phyloP scores from a whole-genome alignment of 2,888 invertebrate species.

The Sinotaia quadrata region DNA sequence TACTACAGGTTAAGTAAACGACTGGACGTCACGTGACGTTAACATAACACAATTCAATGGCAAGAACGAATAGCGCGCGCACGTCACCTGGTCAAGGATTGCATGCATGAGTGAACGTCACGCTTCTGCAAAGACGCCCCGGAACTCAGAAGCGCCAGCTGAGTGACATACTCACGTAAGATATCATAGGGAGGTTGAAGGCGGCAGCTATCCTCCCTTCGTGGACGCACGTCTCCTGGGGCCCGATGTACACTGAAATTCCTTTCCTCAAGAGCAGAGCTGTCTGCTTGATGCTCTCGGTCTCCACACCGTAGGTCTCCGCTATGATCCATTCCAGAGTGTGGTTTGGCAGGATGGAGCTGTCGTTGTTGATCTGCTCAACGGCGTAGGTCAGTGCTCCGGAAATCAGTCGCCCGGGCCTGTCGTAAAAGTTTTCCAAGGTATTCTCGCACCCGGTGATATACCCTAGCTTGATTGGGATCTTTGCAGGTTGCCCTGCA shows the following conservation, averaged over 20 bases:
- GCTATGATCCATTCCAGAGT: constrained; percentile 85
- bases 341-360: constrained; percentile 77
- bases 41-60: too few relatives aligned
- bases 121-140: too few relatives aligned
- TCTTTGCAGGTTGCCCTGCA: background rate
- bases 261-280: constrained; percentile 85
- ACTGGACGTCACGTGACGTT: too few relatives aligned
- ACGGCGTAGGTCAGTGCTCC: constrained; percentile 92
- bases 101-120: too few relatives aligned
- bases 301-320: constrained; percentile 92
- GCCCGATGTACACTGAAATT: constrained; percentile 90
- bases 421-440: constrained; percentile 76
- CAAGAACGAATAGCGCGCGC: too few relatives aligned
- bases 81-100: too few relatives aligned
- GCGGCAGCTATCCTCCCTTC: constrained; percentile 94
- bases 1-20: too few relatives aligned
- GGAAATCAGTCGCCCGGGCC: constrained; percentile 82
- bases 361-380: constrained; percentile 79
- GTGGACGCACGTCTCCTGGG: constrained; percentile 89
- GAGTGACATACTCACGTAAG: constrained; percentile 92
- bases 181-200: constrained; percentile 95
- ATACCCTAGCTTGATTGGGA: constrained; percentile 58
- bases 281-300: constrained; percentile 87
- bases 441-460: constrained; percentile 52
- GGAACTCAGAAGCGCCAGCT: too few relatives aligned